Evolutionary conservation across 2,888 invertebrate genomes (phyloP).

Genomic region (Euzetes globulus): DNA sequence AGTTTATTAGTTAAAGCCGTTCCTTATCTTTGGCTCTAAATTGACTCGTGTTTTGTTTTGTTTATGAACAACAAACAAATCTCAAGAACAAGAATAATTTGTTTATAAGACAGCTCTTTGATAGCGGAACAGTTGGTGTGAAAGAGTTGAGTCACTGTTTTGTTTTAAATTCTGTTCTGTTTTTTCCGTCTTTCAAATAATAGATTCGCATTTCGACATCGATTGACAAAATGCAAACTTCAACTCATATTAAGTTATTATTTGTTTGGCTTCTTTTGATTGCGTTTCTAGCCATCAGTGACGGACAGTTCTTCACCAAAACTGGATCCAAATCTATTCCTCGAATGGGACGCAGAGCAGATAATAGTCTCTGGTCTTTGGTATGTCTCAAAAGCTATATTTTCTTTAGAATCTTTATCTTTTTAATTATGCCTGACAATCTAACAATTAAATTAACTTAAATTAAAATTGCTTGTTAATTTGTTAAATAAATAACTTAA

Average conservation of each 20-base stretch:
- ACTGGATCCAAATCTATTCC: slow-evolving; percentile 38
- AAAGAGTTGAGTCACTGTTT: neutral
- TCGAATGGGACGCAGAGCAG: slow-evolving; percentile 36
- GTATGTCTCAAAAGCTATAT: neutral
- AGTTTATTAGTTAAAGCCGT: neutral
- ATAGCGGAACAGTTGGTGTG: neutral
- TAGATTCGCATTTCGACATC: neutral
- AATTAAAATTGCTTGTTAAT: too few relatives aligned
- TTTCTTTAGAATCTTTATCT: neutral
- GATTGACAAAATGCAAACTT: slow-evolving; percentile 6
- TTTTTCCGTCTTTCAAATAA: neutral
- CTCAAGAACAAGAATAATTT: neutral
- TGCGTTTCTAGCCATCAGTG: neutral
- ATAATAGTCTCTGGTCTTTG: slow-evolving; percentile 26
- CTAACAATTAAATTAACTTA: too few relatives aligned
- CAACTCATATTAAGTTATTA: slow-evolving; percentile 1
- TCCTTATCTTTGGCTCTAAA: neutral
- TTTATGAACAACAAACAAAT: neutral
- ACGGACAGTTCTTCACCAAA: slow-evolving; percentile 37
- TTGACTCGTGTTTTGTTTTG: neutral
- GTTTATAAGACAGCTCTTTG: neutral
- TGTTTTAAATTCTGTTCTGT: neutral
- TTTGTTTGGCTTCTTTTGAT: neutral
- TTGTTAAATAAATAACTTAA: neutral
- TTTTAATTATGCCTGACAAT: neutral